phyloP scores from a whole-genome alignment of 2,113 vertebrate genomes.

The Vanacampus margaritifer region DNA sequence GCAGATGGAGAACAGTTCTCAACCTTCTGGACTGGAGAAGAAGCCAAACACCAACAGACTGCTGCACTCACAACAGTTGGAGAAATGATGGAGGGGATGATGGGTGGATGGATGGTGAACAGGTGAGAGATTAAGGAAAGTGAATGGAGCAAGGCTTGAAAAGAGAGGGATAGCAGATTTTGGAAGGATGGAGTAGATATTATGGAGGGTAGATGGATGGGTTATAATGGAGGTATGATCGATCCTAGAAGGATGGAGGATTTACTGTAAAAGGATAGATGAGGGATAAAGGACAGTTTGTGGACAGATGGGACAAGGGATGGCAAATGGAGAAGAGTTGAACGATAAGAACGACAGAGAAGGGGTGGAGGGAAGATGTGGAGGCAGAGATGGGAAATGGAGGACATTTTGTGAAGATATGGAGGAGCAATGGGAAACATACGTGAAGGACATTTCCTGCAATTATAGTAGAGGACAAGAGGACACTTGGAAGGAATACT shows the following conservation, averaged over 20 bases:
- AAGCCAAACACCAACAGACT: slow-evolving; percentile 9
- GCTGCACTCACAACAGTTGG: slow-evolving; percentile 1
- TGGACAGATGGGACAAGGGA: background rate
- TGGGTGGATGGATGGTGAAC: background rate
- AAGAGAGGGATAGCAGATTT: background rate
- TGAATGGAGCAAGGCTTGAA: too few species aligned
- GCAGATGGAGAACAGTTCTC: slow-evolving; percentile 35
- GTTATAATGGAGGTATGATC: too few species aligned
- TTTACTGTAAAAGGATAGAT: background rate
- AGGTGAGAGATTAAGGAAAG: background rate
- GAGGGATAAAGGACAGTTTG: background rate
- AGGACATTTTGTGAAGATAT: background rate
- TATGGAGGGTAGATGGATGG: too few species aligned
- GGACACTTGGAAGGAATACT: too few species aligned
- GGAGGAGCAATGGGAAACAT: background rate
- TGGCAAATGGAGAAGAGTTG: background rate
- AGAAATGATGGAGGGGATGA: background rate
- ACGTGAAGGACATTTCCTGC: too few species aligned
- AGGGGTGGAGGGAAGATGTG: background rate
- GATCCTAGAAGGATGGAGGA: background rate
- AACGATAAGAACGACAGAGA: background rate
- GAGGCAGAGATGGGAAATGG: background rate
- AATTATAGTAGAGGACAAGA: too few species aligned
- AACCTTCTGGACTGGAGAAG: slow-evolving; percentile 15
- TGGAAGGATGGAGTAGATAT: background rate